Evolutionary conservation across 2,797 vertebrate genomes (phyloP).

Genomic region (Ciconia nigra): DNA sequence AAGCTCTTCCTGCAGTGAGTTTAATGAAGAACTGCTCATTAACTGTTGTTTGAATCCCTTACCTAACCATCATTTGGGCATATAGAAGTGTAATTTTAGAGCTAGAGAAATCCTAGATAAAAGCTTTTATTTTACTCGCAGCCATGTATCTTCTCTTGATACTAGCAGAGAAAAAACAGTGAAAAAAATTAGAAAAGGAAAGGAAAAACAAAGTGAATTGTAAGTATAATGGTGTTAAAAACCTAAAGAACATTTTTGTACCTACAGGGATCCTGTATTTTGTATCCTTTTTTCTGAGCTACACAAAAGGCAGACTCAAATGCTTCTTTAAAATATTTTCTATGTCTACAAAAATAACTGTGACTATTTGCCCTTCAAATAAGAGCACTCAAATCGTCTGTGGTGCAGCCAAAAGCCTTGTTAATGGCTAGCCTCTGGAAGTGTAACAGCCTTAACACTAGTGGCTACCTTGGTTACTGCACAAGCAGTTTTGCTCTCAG

Average conservation of each 20-base stretch:
- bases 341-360: not conserved
- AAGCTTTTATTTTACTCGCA: conserved; percentile 30
- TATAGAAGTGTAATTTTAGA: not conserved
- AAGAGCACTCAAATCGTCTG: not conserved
- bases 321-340: not conserved
- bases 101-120: not conserved
- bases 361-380: not conserved
- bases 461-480: not conserved
- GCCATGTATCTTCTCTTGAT: not conserved
- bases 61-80: not conserved
- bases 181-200: not conserved
- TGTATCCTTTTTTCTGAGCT: not conserved
- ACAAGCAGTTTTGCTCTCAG: not conserved
- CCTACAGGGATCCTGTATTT: not conserved
- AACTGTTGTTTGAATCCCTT: not conserved
- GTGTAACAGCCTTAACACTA: not conserved
- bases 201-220: not conserved
- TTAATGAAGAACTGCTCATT: conserved; percentile 16
- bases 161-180: not conserved
- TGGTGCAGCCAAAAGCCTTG: not conserved
- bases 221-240: not conserved
- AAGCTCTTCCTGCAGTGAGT: not conserved
- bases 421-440: not conserved
- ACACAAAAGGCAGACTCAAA: not conserved
- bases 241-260: not conserved